These are phyloP conservation scores for Nothura maculosa DNA, from an alignment of 2,797 vertebrate genomes.

Conservation along the genomic window DNA sequence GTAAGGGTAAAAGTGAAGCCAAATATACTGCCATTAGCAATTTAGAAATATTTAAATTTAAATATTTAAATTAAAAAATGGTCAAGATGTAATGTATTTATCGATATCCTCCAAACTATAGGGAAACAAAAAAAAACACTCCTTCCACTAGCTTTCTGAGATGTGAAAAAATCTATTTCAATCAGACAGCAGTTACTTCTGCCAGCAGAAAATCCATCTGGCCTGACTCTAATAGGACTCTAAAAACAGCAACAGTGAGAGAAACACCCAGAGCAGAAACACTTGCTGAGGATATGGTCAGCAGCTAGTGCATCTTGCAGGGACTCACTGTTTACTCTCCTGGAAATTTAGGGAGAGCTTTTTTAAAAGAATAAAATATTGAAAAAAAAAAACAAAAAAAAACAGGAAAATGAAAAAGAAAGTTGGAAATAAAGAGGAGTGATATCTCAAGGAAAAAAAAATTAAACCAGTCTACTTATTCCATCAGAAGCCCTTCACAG, in stretches of 20 bases:
- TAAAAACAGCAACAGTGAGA: slow-evolving; percentile 42
- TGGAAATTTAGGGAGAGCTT: background rate
- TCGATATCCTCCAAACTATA: background rate
- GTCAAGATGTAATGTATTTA: background rate
- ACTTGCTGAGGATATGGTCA: background rate
- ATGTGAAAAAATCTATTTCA: background rate
- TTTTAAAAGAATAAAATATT: background rate
- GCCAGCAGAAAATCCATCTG: slow-evolving; percentile 47
- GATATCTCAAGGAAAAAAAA: background rate
- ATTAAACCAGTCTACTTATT: background rate
- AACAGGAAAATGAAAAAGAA: background rate
- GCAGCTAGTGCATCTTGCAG: background rate
- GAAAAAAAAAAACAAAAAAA: background rate
- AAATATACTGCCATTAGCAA: background rate
- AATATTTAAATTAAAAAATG: too few relatives aligned
- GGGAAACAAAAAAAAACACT: background rate
- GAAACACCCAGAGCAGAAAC: slow-evolving; percentile 24
- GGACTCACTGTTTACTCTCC: slow-evolving; percentile 3
- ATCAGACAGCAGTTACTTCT: background rate
- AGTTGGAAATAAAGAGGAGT: background rate
- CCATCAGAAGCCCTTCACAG: background rate
- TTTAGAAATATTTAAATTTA: too few relatives aligned
- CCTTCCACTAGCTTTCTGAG: background rate
- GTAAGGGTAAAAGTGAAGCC: slow-evolving; percentile 4
- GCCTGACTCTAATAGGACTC: slow-evolving; percentile 9